Conservation (phyloP, 2,113 vertebrate genomes). For the Ptilorrhoa leucosticta region DNA sequence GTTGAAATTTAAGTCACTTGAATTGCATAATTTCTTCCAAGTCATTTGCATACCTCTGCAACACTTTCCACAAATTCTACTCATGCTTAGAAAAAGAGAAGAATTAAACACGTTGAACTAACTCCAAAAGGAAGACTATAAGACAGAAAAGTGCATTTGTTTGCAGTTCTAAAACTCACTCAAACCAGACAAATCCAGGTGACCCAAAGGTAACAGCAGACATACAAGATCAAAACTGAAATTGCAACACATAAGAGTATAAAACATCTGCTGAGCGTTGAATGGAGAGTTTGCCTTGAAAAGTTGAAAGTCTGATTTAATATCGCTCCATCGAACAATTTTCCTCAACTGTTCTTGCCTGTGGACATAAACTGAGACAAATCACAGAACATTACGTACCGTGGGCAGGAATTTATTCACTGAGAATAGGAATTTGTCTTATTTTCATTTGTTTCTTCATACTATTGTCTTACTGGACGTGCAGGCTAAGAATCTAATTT, state of each 20-base stretch:
- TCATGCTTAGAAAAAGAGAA: neutral
- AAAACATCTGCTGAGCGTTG: neutral
- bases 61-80: neutral
- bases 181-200: neutral
- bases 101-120: neutral
- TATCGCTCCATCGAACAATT: neutral
- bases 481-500: neutral
- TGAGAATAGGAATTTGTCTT: neutral
- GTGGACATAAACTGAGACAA: neutral
- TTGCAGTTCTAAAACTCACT: neutral
- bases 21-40: neutral
- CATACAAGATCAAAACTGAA: neutral
- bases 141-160: neutral
- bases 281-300: neutral
- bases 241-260: neutral
- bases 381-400: neutral
- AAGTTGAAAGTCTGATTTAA: neutral
- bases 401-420: neutral
- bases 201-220: neutral
- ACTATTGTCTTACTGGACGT: neutral
- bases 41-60: neutral
- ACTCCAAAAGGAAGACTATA: neutral
- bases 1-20: neutral
- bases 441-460: neutral
- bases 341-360: neutral